A percentile compares a stretch with the other conserved stretches of the same genome.
Evolutionary conservation across 2,797 vertebrate genomes (phyloP).

Genomic region (Todus mexicanus): DNA sequence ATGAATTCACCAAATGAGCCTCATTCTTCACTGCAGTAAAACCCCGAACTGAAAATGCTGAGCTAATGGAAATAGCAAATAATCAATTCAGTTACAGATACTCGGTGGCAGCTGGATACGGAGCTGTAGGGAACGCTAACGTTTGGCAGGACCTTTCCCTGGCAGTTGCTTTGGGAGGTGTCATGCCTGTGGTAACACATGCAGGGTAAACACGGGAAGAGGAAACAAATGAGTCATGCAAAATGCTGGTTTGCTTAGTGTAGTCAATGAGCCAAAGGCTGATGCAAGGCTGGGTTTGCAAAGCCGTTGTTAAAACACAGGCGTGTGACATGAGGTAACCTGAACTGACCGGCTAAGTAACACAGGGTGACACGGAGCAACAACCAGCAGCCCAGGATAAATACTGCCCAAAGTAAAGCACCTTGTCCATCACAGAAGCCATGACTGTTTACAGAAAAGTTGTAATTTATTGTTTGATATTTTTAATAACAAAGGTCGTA

Average conservation of each 20-base stretch:
- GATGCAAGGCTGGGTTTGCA: not conserved
- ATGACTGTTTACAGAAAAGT: not conserved
- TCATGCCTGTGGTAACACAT: not conserved
- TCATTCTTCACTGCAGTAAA: not conserved
- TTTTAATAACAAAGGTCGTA: not conserved
- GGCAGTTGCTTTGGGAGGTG: not conserved
- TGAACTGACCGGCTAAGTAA: not conserved
- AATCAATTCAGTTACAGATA: not conserved
- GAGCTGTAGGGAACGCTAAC: not conserved
- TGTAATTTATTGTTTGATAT: not conserved
- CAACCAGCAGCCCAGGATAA: not conserved
- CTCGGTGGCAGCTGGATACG: not conserved
- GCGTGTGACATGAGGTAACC: not conserved
- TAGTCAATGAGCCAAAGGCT: not conserved
- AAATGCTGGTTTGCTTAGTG: accelerated
- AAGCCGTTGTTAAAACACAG: not conserved
- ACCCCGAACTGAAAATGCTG: not conserved
- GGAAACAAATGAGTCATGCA: not conserved
- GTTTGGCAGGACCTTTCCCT: not conserved
- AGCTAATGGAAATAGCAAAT: not conserved
- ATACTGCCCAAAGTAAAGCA: not conserved
- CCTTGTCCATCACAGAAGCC: not conserved
- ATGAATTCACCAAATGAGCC: not conserved
- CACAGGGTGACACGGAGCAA: not conserved
- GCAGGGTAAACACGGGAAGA: not conserved